Evolutionary conservation across 1,140 invertebrate genomes (phyloP), one percentile per base, ranked within the genome.

Genomic region (Nilaparvata lugens): DNA sequence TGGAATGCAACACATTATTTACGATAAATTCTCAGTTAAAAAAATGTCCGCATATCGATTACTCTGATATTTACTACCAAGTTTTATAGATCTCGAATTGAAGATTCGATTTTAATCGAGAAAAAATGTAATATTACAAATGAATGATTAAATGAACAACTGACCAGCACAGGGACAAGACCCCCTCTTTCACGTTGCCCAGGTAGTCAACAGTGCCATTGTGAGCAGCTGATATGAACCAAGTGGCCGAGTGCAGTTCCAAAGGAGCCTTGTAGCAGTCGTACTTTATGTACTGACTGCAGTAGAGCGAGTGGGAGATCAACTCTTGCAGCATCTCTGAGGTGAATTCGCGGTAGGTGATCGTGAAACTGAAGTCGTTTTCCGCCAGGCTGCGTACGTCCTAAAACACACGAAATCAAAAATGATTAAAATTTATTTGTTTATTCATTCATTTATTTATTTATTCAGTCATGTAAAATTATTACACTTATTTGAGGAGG

Each of bases 211-310:
- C 86, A 45, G 86, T 87, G 31, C 82, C 73, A 76, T 87, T 82
- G 58, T 82, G 80, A 25, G 81, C 85, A 2, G 88, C 92, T 40
- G 87, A 88, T 59, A 85, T 82, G 70, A 97, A 93, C 91, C 91
- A 95, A 0, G 93, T 94, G 13, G 89, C 86, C 40, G 88, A 89
- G 67, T 93, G 89, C 18, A 95, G 74, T 61, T 93, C 89, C 53
- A 95, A 73, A 14, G 89, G 91, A 7, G 90, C 89, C 74, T 89
- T 88, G 67, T 88, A 88, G 67, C 93, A 97, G 64, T 94, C 89
- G 69, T 95, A 97, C 68, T 91, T 91, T 23, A 96, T 86, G 65
- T 90, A 86, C 71, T 96, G 93, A 57, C 86, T 86, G 69, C 93
- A 97, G 69, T 88, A 87, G 38, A 92, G 78, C 0, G 93, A 95